These are phyloP conservation scores for Holothuria leucospilota DNA, from an alignment of 53 echinoderm and acorn worm species.

Conservation along the genomic window DNA sequence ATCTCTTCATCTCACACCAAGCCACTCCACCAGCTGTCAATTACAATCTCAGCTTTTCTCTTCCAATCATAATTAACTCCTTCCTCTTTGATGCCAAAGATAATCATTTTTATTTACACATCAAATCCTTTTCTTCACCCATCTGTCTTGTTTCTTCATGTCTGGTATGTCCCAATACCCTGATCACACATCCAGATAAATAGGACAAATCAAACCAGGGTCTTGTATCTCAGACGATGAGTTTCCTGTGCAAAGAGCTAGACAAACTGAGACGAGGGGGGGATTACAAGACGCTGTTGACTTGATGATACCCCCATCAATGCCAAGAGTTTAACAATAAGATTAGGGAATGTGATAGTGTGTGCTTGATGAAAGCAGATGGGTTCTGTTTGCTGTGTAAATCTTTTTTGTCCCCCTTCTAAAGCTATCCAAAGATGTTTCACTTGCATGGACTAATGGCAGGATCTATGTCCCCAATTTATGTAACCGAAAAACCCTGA, in stretches of 20 bases:
- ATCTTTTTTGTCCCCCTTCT: conserved; percentile 22
- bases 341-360: conserved; percentile 36
- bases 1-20: too few species aligned
- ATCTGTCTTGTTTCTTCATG: not conserved
- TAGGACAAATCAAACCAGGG: not conserved
- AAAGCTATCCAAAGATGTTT: conserved; percentile 16
- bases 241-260: conserved; percentile 38
- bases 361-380: conserved; percentile 35
- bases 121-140: conserved; percentile 10
- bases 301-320: not conserved
- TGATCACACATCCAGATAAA: conserved; percentile 44
- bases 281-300: conserved; percentile 21
- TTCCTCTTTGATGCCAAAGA: conserved; percentile 16
- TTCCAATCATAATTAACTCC: conserved; percentile 36
- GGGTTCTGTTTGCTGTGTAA: conserved; percentile 4
- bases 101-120: conserved; percentile 10
- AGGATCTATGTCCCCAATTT: not conserved
- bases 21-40: not conserved
- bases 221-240: conserved; percentile 16
- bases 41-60: not conserved
- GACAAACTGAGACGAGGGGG: conserved; percentile 1
- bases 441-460: not conserved
- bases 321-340: not conserved
- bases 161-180: conserved; percentile 27
- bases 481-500: not conserved